Evolutionary conservation across 2,888 invertebrate genomes (phyloP).

Genomic region (Incurvaria masculella): DNA sequence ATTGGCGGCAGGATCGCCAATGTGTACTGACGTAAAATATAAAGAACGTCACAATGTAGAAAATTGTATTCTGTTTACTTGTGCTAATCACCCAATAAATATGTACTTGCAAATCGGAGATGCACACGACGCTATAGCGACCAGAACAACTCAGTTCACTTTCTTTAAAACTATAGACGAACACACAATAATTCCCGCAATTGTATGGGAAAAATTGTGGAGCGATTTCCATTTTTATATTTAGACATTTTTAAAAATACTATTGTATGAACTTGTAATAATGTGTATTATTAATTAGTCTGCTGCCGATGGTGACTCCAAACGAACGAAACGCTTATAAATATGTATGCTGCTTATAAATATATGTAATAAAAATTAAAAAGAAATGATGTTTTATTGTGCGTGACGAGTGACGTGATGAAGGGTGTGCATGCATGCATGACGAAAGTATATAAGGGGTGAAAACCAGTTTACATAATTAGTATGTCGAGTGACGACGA

Average conservation of each 20-base stretch:
- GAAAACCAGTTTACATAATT: too few species aligned
- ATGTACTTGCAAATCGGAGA: conserved; percentile 6
- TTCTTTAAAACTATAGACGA: neutral
- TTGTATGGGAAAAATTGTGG: conserved; percentile 2
- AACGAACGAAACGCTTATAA: too few species aligned
- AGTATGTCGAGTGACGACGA: too few species aligned
- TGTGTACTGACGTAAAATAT: conserved; percentile 13
- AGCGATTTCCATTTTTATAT: neutral
- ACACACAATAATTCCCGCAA: neutral
- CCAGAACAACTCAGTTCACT: conserved; percentile 7
- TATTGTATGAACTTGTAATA: too few species aligned
- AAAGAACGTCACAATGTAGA: conserved; percentile 7
- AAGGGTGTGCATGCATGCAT: too few species aligned
- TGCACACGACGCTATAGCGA: conserved; percentile 4
- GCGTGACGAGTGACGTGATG: too few species aligned
- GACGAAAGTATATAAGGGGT: too few species aligned
- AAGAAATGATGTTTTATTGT: too few species aligned
- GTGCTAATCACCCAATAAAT: conserved; percentile 9
- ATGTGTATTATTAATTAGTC: too few species aligned
- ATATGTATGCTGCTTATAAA: neutral
- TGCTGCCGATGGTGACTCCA: too few species aligned
- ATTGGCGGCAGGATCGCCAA: conserved; percentile 9
- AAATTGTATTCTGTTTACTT: conserved; percentile 10
- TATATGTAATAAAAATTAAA: neutral
- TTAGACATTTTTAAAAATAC: neutral